phyloP scores from a whole-genome alignment of 1,140 invertebrate species.

The Metaphire vulgaris region DNA sequence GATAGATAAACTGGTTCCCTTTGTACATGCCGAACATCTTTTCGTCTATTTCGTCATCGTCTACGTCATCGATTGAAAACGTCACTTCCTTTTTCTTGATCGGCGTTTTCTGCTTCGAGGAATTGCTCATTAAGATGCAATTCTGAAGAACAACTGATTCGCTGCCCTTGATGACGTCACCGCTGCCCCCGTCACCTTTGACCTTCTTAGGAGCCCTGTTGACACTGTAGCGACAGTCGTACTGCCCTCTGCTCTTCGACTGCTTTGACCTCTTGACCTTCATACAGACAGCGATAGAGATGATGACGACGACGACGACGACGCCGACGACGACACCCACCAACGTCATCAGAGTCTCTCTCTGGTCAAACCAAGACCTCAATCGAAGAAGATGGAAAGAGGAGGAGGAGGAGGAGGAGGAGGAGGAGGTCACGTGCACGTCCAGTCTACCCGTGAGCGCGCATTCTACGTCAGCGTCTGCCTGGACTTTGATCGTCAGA shows the following conservation, averaged over 20 bases:
- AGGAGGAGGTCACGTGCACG: background rate
- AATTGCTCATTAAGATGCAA: too few relatives aligned
- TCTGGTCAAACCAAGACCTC: background rate
- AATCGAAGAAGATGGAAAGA: background rate
- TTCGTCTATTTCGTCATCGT: background rate
- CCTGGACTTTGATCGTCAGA: background rate
- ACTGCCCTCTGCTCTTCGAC: background rate
- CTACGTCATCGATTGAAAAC: background rate
- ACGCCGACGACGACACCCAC: background rate
- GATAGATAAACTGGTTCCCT: background rate
- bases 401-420: too few relatives aligned
- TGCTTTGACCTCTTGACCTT: background rate
- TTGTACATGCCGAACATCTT: background rate
- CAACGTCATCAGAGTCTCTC: background rate
- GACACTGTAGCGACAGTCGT: background rate
- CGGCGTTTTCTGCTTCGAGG: background rate
- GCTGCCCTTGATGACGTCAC: background rate
- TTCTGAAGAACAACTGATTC: background rate
- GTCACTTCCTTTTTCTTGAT: background rate
- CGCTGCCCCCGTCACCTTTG: background rate
- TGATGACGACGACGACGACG: background rate
- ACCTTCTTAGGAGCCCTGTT: background rate
- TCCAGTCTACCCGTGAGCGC: background rate
- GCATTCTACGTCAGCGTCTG: background rate
- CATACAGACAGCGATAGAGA: background rate